Conservation (phyloP, 1,140 invertebrate genomes). For the Anastrepha obliqua region DNA sequence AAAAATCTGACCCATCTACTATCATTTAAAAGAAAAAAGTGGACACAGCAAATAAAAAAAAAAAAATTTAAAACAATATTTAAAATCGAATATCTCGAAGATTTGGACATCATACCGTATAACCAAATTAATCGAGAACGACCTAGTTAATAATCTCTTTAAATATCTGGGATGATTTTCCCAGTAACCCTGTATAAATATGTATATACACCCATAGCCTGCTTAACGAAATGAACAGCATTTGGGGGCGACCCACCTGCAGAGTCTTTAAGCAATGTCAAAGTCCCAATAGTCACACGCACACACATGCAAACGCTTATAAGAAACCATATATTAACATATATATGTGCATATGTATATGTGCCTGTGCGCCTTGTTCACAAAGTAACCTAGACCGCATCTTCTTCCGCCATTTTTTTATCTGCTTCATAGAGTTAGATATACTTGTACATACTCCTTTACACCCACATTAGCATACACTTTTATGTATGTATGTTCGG, state of each 20-base stretch:
- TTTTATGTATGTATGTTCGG: not conserved
- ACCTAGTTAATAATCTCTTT: no score
- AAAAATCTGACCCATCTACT: no score
- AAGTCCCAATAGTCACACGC: not conserved
- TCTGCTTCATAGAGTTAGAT: not conserved
- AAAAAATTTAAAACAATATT: no score
- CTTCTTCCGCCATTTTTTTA: slow-evolving; percentile 11
- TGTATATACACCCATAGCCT: no score
- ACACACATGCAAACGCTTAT: not conserved
- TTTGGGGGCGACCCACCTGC: not conserved
- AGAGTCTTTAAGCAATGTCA: slow-evolving; percentile 11
- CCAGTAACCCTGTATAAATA: no score
- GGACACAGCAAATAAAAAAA: no score
- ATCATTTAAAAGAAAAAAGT: no score
- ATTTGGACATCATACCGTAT: no score
- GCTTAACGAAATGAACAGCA: slow-evolving; percentile 21
- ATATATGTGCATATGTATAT: not conserved
- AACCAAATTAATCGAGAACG: no score
- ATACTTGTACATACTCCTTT: not conserved
- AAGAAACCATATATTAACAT: not conserved
- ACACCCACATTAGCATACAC: not conserved
- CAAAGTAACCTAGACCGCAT: slow-evolving; percentile 17
- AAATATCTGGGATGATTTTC: no score
- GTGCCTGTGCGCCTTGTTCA: not conserved
- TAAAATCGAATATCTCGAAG: no score